Evolutionary conservation across 2,888 invertebrate species (phyloP), one percentile per base, ranked within the genome.

Genomic region (Coelopa pilipes): DNA sequence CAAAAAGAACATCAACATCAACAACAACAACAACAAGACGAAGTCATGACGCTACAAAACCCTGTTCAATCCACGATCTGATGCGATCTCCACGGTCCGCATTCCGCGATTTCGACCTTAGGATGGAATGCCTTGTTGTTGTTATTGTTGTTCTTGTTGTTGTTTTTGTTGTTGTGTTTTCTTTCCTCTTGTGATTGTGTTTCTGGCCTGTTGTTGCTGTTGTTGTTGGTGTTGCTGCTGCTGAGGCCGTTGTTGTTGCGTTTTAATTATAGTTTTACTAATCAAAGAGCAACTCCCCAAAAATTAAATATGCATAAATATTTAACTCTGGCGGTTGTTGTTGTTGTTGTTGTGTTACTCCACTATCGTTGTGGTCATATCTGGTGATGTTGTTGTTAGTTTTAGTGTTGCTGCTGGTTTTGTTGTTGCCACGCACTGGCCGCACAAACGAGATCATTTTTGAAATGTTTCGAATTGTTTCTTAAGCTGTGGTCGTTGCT

Each of bases 261-360:
- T 34, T 70, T 50, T 66, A 49, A 50, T 66, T 66, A 49, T 47
- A 59, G 45, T 19, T 34, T 34, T 66, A 77, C 78, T 81, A 83
- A 84, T 84, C 78, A 81, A 78, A 78, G 72, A 73, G 78, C 78
- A 80, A 82, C 83, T 80, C 82, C 83, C 83, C 80, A 79, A 76
- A 80, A 79, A 84, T 83, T 81, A 80, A 83, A 83, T 78, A 78
- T 82, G 80, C 82, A 84, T 84, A 82, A 83, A 84, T 83, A 81
- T 47, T 13, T 47, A 12, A 17, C 47, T 66, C 10, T 55, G 10
- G n/a, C 10, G 2, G 53, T 21, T 24, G 12, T 47, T 47, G 66
- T 57, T 66, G 15, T 34, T 59, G 19, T 12, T 53, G 13, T 67
- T 49, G 15, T 60, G 17, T 2, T 11, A 15, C 21, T 60, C 2